Evolutionary conservation across 2,797 vertebrate species (phyloP), one percentile per base, ranked within the genome.

Genomic region (Onychomys torridus): DNA sequence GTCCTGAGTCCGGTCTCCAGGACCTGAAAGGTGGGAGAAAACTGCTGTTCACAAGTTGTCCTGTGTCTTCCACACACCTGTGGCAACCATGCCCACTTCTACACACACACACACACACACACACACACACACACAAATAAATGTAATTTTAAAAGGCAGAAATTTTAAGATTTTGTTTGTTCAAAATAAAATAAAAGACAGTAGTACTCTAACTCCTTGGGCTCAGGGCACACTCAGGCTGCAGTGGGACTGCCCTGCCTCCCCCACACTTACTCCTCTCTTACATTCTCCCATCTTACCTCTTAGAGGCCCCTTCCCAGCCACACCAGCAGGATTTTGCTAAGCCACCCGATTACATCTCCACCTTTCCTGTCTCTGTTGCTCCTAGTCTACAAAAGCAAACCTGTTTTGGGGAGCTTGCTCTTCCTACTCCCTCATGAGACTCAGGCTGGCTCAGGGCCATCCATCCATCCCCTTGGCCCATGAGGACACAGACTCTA

Each of bases 121-220:
- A 52, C 49, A 55, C 52, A 55, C 52, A 79, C 16, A n/a, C 9
- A 16, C 16, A 69, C 69, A 81, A n/a, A 84, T 29, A 49, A 34
- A 65, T 13, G 10, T 34, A 23, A 49, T 19, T 46, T 34, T 65
- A 65, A 46, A 82, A 82, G 59, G 43, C 82, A 46, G 27, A 29
- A 69, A 43, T 76, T 76, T 32, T 32, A 65, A 61, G 61, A 65
- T 52, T 82, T 83, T 83, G 2, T 88, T 93, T 82, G 91, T 77
- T 91, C 63, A 87, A 37, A 46, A 40, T 93, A 91, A 96, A 90
- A 65, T 25, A 95, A 55, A 90, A 65, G 19, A 92, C 75, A 91
- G 5, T 55, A 91, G 5, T 55, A 78, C 13, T 29, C 77, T 52
- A 55, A 76, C 67, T 85, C 40, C 94, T 4, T 94, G 59, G 93